Conservation (phyloP, 2,797 vertebrate species). For the Melanotaenia boesemani region DNA sequence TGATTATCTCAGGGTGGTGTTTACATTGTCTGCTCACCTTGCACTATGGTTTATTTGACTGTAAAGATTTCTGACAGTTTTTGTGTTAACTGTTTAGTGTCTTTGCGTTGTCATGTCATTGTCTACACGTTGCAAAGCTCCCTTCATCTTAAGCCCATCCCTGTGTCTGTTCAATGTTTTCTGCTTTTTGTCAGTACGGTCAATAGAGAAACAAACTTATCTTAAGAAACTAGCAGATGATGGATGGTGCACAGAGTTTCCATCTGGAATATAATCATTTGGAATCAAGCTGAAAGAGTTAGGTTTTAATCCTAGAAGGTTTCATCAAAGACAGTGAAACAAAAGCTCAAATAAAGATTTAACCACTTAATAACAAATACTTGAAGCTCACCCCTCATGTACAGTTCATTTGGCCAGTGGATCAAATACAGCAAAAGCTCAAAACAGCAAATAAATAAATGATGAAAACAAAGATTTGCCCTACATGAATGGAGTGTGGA, state of each 20-base stretch:
- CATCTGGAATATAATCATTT: not conserved
- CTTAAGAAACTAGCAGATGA: not conserved
- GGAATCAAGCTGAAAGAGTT: not conserved
- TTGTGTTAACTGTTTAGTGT: constrained; percentile 6
- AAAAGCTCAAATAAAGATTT: constrained; percentile 15
- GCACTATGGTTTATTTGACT: constrained; percentile 29
- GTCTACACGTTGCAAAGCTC: constrained; percentile 13
- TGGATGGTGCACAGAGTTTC: not conserved
- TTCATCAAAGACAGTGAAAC: constrained; percentile 13
- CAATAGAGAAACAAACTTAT: not conserved
- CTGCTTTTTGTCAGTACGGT: not conserved
- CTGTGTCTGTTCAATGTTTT: not conserved
- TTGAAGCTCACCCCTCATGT: constrained; percentile 4
- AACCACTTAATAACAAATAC: not conserved
- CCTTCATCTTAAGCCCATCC: not conserved
- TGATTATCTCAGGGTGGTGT: constrained; percentile 35
- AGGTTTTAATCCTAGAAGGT: not conserved
- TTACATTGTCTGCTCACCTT: constrained; percentile 37
- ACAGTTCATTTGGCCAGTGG: constrained; percentile 9
- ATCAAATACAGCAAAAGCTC: constrained; percentile 14
- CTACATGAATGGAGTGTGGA: not conserved
- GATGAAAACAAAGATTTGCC: not conserved
- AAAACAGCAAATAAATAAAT: not conserved
- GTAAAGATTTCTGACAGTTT: constrained; percentile 27
- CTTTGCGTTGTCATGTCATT: constrained; percentile 14